phyloP scores from a whole-genome alignment of 2,888 invertebrate species.

The Leptinotarsa juncta region DNA sequence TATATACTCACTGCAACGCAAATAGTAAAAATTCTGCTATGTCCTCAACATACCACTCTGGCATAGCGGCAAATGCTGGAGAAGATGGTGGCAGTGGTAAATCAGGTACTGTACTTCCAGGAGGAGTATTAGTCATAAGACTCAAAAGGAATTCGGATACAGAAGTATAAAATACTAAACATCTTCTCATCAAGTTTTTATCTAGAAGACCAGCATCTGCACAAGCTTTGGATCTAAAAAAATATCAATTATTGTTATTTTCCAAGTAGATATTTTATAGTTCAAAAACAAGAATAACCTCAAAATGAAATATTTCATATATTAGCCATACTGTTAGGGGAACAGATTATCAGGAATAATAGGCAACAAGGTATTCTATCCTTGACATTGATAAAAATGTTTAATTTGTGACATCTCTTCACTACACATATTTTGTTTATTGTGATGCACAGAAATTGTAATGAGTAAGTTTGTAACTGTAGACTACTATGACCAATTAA shows the following conservation, averaged over 20 bases:
- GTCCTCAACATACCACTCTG: constrained; percentile 98
- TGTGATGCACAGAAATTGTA: too few relatives aligned
- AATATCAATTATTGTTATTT: too few relatives aligned
- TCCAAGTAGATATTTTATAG: neutral
- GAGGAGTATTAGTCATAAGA: constrained; percentile 71
- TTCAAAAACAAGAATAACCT: too few relatives aligned
- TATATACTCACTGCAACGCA: constrained; percentile 84
- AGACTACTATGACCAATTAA: too few relatives aligned
- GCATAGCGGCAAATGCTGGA: constrained; percentile 87
- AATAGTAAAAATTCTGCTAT: constrained; percentile 96
- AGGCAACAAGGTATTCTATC: too few relatives aligned
- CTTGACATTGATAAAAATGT: too few relatives aligned
- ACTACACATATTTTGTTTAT: too few relatives aligned
- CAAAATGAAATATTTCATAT: too few relatives aligned
- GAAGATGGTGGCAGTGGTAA: constrained; percentile 74
- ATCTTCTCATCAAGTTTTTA: constrained; percentile 82
- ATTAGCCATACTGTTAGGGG: too few relatives aligned
- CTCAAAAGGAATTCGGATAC: constrained; percentile 83
- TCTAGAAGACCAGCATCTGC: constrained; percentile 92
- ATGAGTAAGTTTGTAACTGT: too few relatives aligned
- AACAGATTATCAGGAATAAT: too few relatives aligned
- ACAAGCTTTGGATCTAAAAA: constrained; percentile 85
- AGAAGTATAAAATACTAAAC: constrained; percentile 88
- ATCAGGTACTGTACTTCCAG: constrained; percentile 67
- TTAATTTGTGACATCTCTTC: too few relatives aligned